Percentiles rank a stretch among this genome's conserved stretches.
Conservation (phyloP, 2,797 vertebrate genomes). For the Dipus sagitta region DNA sequence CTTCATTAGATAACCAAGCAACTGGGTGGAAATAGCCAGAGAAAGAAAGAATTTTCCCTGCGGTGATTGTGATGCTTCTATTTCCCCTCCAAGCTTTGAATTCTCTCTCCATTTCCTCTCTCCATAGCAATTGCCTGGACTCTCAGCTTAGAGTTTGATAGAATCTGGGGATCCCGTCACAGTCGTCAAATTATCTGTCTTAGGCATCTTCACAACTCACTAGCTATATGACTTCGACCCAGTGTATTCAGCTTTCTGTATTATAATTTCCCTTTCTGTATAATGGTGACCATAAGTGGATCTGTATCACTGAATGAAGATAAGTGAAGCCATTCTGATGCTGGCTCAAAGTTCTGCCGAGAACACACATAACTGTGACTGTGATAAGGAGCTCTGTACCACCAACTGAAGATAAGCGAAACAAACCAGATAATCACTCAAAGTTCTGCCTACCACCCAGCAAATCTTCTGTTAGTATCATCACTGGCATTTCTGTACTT, state of each 20-base stretch:
- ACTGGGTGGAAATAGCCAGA: constrained; percentile 51
- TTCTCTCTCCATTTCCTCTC: constrained; percentile 51
- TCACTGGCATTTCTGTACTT: not conserved
- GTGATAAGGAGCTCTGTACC: not conserved
- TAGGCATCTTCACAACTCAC: not conserved
- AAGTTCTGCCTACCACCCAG: not conserved
- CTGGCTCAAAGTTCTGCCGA: not conserved
- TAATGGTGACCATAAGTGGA: not conserved
- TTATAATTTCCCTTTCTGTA: not conserved
- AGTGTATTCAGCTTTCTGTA: not conserved
- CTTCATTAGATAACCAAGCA: constrained; percentile 56
- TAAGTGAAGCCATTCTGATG: not conserved
- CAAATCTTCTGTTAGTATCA: not conserved
- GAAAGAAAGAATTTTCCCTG: constrained; percentile 57
- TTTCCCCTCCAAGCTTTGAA: constrained; percentile 32
- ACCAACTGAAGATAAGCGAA: not conserved
- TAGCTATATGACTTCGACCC: not conserved
- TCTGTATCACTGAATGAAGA: not conserved
- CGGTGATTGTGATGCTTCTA: constrained; percentile 67
- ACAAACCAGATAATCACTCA: not conserved
- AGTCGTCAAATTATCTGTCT: not conserved
- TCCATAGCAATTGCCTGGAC: not conserved
- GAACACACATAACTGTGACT: not conserved
- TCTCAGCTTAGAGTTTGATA: constrained; percentile 65
- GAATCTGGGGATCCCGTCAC: not conserved